Evolutionary conservation across 1,140 invertebrate genomes (phyloP).

Genomic region (Eciton burchellii): DNA sequence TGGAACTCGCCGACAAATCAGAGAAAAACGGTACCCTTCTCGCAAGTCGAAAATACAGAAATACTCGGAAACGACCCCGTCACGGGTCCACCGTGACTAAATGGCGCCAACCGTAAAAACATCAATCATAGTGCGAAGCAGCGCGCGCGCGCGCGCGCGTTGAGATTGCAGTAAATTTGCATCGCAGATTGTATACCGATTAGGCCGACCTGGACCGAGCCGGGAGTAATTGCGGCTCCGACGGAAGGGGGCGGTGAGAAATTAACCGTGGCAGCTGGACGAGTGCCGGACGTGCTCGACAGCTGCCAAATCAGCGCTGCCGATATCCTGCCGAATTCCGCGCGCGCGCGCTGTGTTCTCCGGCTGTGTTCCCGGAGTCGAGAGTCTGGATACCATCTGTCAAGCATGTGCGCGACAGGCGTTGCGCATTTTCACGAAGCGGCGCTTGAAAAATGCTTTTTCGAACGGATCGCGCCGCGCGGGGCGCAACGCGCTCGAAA

Average conservation of each 20-base stretch:
- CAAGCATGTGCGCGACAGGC: constrained; percentile 67
- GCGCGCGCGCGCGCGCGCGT: constrained; percentile 7
- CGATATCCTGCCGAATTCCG: constrained; percentile 31
- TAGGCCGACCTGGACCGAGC: constrained; percentile 60
- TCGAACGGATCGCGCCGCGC: background rate
- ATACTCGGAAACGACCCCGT: background rate
- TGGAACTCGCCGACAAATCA: background rate
- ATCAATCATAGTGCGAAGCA: background rate
- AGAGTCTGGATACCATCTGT: constrained; percentile 74
- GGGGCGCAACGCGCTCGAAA: background rate
- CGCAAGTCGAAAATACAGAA: background rate
- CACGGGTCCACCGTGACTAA: background rate
- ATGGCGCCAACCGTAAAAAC: constrained; percentile 22
- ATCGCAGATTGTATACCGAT: constrained; percentile 69
- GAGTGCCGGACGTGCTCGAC: constrained; percentile 74
- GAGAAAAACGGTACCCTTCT: too few species aligned
- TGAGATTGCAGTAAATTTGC: constrained; percentile 67
- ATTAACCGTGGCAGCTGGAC: constrained; percentile 75
- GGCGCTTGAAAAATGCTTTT: constrained; percentile 14
- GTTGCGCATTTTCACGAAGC: constrained; percentile 30
- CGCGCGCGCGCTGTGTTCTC: constrained; percentile 3
- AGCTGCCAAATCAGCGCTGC: constrained; percentile 75
- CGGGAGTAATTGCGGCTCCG: constrained; percentile 64
- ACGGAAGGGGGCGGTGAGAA: constrained; percentile 57
- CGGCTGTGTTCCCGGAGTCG: constrained; percentile 34